A percentile compares a stretch with the other conserved stretches of the same genome.
phyloP scores from a whole-genome alignment of 2,888 invertebrate genomes.

The Coleophora deauratella region DNA sequence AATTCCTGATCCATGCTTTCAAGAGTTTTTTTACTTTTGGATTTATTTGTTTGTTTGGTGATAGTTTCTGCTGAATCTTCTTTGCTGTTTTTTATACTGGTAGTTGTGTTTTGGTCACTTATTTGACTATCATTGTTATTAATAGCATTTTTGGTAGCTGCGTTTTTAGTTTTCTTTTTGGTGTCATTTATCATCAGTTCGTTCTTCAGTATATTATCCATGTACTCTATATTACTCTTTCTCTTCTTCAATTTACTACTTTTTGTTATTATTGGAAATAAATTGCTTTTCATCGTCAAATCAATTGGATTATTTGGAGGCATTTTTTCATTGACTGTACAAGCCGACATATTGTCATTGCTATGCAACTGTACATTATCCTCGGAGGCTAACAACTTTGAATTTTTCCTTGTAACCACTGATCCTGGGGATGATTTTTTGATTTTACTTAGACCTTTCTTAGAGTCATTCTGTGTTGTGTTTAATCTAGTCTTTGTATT shows the following conservation, averaged over 20 bases:
- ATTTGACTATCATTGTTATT: constrained; percentile 65
- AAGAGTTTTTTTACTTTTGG: constrained; percentile 1
- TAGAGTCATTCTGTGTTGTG: constrained; percentile 40
- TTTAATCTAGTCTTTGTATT: constrained; percentile 54
- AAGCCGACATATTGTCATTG: neutral
- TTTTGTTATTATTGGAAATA: no score
- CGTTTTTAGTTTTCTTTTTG: constrained; percentile 13
- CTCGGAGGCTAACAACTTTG: neutral
- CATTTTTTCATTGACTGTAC: no score
- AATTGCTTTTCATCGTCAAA: no score
- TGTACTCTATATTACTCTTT: constrained; percentile 35
- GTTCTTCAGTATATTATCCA: constrained; percentile 48
- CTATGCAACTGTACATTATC: no score
- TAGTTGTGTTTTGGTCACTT: constrained; percentile 36
- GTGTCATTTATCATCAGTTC: constrained; percentile 44
- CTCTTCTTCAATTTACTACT: constrained; percentile 7
- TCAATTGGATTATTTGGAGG: no score
- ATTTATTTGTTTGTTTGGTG: constrained; percentile 10
- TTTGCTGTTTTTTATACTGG: constrained; percentile 8
- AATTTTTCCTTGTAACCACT: constrained; percentile 1
- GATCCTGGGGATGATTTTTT: constrained; percentile 30
- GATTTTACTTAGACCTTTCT: constrained; percentile 34
- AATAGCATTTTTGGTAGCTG: constrained; percentile 13
- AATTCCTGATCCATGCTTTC: constrained; percentile 2
- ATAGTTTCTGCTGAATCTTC: constrained; percentile 9